Base-by-base conservation (phyloP, 2,888 invertebrate genomes). In the Drosophila diplacantha region DNA sequence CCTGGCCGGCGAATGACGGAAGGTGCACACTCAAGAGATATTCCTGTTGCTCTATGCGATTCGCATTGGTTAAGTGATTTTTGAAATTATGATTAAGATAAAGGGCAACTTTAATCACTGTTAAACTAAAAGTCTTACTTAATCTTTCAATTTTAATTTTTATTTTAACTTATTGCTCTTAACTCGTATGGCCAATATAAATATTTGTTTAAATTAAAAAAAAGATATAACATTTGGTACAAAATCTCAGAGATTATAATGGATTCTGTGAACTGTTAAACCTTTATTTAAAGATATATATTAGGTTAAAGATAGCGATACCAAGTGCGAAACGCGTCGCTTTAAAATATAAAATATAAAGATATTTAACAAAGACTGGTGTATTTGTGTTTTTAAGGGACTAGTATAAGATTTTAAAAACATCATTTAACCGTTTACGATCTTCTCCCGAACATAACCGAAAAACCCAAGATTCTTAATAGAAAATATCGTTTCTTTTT, bases 21-120 rank as follows among this genome's bases (percentile, higher is more conserved):
- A 47, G 46, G 29, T 38, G 26, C 32, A 60, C 38, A 31, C 71
- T 89, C 86, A 72, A 91, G 91, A 44, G 35, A 56, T 41, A 39
- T 47, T 62, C 35, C 47, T 51, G 35, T 52, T 61, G 62, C 38
- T 62, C 49, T 49, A 62, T 51, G 55, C 55, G 41, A 43, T 49
- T 49, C 20, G 22, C 8, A 50, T 29, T 50, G 14, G 18, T 37
- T 49, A 60, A 59, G 29, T 14, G 29, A 20, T 18, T 46, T 46
- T 46, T 18, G 29, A 14, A 29, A 29, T 8, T 44, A 29, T 8
- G 26, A 12, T 18, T 29, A 14, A 20, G 12, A 44, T 18, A 9
- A 18, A 43, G 14, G 18, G 5, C 8, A 29, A 29, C 8, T 29
- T 44, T 14, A 14, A 14, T 44, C 44, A 29, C 18, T 20, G 44